These are phyloP conservation scores for Cosmia pyralina DNA, from an alignment of 2,888 invertebrate species.

Conservation along the genomic window DNA sequence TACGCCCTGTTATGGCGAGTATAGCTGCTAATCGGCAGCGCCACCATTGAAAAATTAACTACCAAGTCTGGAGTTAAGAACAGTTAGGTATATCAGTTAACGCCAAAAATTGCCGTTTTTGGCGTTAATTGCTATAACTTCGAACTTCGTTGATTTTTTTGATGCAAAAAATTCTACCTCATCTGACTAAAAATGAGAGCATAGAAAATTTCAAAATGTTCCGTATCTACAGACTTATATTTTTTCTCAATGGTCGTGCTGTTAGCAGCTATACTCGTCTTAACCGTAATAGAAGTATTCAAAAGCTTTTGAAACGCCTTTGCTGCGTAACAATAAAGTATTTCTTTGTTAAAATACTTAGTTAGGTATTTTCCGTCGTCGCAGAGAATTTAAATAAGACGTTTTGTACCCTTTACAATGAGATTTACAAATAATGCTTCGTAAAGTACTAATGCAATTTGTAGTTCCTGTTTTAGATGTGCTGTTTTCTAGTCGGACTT, in stretches of 20 bases:
- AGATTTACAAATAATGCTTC: conserved; percentile 37
- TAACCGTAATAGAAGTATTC: conserved; percentile 44
- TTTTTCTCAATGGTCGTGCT: too few relatives aligned
- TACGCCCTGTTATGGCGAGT: neutral
- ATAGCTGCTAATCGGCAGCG: too few relatives aligned
- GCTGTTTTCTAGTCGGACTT: neutral
- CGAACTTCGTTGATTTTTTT: too few relatives aligned
- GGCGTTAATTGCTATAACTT: too few relatives aligned
- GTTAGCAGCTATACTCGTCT: neutral
- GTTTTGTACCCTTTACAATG: conserved; percentile 53
- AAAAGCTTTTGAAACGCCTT: conserved; percentile 66
- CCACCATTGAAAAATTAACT: too few relatives aligned
- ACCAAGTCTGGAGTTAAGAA: too few relatives aligned
- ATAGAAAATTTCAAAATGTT: too few relatives aligned
- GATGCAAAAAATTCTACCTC: too few relatives aligned
- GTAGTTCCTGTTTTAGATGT: conserved; percentile 18
- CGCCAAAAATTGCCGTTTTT: too few relatives aligned
- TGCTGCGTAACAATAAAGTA: conserved; percentile 66
- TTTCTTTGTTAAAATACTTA: conserved; percentile 67
- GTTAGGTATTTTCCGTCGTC: conserved; percentile 35
- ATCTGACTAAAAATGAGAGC: too few relatives aligned
- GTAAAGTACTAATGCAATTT: conserved; percentile 35
- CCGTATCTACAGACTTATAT: too few relatives aligned
- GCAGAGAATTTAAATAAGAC: conserved; percentile 56
- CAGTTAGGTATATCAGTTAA: too few relatives aligned